Base-by-base conservation (phyloP, 2,888 invertebrate species). In the Chaetoderma sp. region DNA sequence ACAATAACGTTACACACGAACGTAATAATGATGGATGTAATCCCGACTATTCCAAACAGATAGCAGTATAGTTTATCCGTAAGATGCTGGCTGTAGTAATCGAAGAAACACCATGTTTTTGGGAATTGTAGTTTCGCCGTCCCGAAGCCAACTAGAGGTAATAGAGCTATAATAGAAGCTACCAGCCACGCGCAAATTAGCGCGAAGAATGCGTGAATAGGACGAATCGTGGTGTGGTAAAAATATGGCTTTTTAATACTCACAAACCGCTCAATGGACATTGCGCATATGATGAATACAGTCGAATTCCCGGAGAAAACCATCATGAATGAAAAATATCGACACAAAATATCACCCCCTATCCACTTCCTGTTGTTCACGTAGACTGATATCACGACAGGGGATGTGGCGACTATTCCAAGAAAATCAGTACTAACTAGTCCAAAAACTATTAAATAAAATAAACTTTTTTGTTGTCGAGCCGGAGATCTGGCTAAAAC, bases 71-170 rank as follows among this genome's bases (percentile, higher is more conserved):
- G 80, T 56, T 70, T 68, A 47, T 79, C 67, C 10, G 70, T 44
- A 0, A 71, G 58, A 25, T 65, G 59, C 33, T 70, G 63, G 33
- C 84, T 79, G 63, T 83, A 81, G 60, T 83, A 81, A 73, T 86
- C 79, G 66, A 86, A 78, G 71, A 84, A 86, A 68, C 86, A 86
- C 86, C 86, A 86, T 2, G 86, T 85, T 1, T 76, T 74, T 0
- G 86, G 85, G 72, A 78, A 84, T 70, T 85, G 84, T 4, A 74
- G 69, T 4, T 78, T 77, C 65, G 82, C 82, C 58, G 78, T 75
- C 16, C 86, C 86, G 39, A 85, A 76, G 0, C 86, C 86, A 21
- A 85, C 68, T 4, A 86, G 63, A 3, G 86, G 86, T 49, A 85
- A 67, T 25, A 75, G 67, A 30, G 84, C 82, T 27, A 85, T 78